A percentile compares a stretch with the other conserved stretches of the same genome.
Evolutionary conservation across 2,888 invertebrate species (phyloP).

Genomic region (Tortricodes alternella): DNA sequence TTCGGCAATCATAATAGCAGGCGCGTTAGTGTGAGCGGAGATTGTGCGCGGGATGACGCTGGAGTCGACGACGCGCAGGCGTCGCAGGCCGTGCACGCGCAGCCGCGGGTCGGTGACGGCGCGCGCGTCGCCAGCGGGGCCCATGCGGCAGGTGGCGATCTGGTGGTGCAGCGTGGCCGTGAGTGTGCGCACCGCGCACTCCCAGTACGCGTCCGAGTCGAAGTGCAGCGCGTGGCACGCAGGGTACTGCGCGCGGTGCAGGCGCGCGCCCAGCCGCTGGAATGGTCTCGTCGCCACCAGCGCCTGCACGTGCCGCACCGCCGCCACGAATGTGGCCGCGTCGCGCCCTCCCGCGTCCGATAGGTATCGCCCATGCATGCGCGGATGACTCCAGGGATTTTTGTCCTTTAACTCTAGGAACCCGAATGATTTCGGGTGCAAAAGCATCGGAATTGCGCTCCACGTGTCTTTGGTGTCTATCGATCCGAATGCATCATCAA

Average conservation of each 20-base stretch:
- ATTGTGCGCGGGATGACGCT: constrained; percentile 86
- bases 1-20: constrained; percentile 88
- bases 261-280: constrained; percentile 77
- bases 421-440: constrained; percentile 89
- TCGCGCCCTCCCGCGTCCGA: constrained; percentile 82
- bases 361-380: constrained; percentile 92
- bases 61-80: constrained; percentile 86
- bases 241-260: constrained; percentile 77
- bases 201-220: constrained; percentile 87
- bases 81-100: constrained; percentile 83
- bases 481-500: constrained; percentile 79
- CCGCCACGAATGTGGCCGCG: constrained; percentile 82
- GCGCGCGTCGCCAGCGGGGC: constrained; percentile 81
- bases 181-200: constrained; percentile 84
- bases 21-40: constrained; percentile 87
- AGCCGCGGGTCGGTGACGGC: constrained; percentile 86
- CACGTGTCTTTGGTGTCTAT: constrained; percentile 82
- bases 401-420: constrained; percentile 85
- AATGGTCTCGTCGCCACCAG: constrained; percentile 83
- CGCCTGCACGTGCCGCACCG: constrained; percentile 84
- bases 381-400: constrained; percentile 89
- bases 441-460: constrained; percentile 85
- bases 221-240: constrained; percentile 75
- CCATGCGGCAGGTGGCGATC: constrained; percentile 88
- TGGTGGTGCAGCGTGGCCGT: constrained; percentile 86